phyloP scores from a whole-genome alignment of 2,797 vertebrate genomes.

The Champsocephalus gunnari region DNA sequence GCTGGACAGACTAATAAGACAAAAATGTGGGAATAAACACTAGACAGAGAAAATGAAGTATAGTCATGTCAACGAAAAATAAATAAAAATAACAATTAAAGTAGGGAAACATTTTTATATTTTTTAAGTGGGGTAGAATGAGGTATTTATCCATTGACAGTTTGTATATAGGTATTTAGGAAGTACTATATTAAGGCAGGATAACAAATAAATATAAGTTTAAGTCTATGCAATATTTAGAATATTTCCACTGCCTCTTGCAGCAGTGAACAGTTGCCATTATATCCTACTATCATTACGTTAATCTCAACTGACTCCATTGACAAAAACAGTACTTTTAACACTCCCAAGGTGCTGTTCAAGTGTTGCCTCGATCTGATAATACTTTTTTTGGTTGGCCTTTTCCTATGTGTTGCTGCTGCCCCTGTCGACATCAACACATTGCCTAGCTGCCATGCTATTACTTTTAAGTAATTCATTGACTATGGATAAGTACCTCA shows the following conservation, averaged over 20 bases:
- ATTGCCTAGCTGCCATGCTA: background rate
- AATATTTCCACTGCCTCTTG: too few species aligned
- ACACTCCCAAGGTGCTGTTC: too few species aligned
- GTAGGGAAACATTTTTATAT: background rate
- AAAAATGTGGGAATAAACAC: background rate
- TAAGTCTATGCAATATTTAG: too few species aligned
- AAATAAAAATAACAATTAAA: background rate
- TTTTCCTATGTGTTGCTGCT: background rate
- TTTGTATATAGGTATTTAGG: too few species aligned
- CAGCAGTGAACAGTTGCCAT: too few species aligned
- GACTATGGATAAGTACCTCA: conserved; percentile 1
- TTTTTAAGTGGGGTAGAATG: background rate
- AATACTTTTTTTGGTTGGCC: too few species aligned
- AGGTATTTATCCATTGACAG: background rate
- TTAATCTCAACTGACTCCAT: too few species aligned
- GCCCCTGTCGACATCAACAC: background rate
- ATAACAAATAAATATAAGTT: too few species aligned
- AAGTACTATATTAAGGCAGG: too few species aligned
- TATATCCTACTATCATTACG: too few species aligned
- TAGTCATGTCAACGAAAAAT: background rate
- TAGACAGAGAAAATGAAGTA: background rate
- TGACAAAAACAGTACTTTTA: too few species aligned
- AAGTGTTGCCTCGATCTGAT: too few species aligned
- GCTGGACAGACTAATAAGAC: conserved; percentile 72
- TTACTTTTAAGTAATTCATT: background rate